Evolutionary conservation across 2,113 vertebrate species (phyloP), one percentile per base, ranked within the genome.

Genomic region (Eupsittula cactorum): DNA sequence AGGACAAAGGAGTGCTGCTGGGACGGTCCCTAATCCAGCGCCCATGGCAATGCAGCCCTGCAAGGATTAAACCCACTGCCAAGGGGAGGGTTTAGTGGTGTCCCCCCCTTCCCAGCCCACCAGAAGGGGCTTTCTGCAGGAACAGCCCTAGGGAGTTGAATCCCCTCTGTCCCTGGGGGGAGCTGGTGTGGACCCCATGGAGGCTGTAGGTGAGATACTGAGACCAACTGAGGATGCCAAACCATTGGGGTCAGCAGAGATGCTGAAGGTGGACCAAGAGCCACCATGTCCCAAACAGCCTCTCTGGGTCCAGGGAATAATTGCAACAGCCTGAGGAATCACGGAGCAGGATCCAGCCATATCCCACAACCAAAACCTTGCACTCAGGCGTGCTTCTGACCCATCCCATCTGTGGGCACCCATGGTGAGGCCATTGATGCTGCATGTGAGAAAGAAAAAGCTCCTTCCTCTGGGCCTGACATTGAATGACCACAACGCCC

Each of bases 41-140:
- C 95, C 85, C 94, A 13, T 31, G 95, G 94, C 93, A n/a, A 91
- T 88, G 95, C 65, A 55, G 95, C 87, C 87, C 63, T n/a, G 63
- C 17, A 85, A 60, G 94, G 96, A 97, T 98, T 98, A 98, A 96
- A 92, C 71, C 82, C 50, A 20, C 96, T 95, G 94, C 93, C 96
- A 96, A 19, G 60, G 85, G 70, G 25, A 46, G 80, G 92, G 19
- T 75, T 95, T 90, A 90, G 78, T 16, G 4, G 68, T 39, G 64
- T 35, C 11, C 28, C 41, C 50, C 50, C n/a, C 28, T 17, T 39
- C 42, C 57, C 4, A 1, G 41, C 52, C 63, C 87, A 23, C 52
- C 94, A 91, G 88, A 85, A 91, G 88, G 88, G 59, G 13, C 29
- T 69, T 75, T 75, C 31, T 31, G 68, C 31, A 19, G 41, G 21